These are phyloP conservation scores for Actias luna DNA, from an alignment of 2,888 invertebrate species.

Conservation along the genomic window DNA sequence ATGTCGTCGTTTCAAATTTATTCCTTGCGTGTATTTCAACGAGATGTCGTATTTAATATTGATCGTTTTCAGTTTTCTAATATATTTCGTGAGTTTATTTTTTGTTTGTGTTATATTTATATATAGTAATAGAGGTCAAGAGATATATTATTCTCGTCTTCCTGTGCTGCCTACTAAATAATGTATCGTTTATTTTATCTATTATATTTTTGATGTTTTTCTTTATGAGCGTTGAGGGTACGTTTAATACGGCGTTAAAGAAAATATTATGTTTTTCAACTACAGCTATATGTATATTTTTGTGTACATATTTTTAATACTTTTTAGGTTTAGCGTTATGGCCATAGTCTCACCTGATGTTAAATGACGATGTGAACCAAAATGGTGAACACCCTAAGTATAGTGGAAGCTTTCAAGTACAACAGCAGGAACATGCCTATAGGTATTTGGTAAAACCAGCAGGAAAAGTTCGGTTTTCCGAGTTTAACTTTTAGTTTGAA, in stretches of 20 bases:
- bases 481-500: too few relatives aligned
- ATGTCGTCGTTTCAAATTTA: slow-evolving; percentile 21
- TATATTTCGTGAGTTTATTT: slow-evolving; percentile 44
- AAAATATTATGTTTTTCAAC: too few relatives aligned
- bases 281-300: too few relatives aligned
- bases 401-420: too few relatives aligned
- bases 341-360: too few relatives aligned
- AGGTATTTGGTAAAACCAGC: too few relatives aligned
- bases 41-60: slow-evolving; percentile 43
- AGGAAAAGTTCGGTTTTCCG: too few relatives aligned
- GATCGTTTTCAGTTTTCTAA: slow-evolving; percentile 33
- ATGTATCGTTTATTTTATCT: neutral
- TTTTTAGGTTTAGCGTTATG: too few relatives aligned
- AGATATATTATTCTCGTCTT: neutral
- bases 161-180: neutral
- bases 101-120: slow-evolving; percentile 27
- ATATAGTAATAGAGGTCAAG: neutral
- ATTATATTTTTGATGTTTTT: neutral
- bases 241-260: neutral
- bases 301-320: too few relatives aligned
- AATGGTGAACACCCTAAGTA: too few relatives aligned
- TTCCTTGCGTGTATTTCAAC: slow-evolving; percentile 20
- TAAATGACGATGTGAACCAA: too few relatives aligned
- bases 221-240: neutral
- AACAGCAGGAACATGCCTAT: too few relatives aligned